Conservation (phyloP, 2,113 vertebrate species). For the Lycaon pictus region DNA sequence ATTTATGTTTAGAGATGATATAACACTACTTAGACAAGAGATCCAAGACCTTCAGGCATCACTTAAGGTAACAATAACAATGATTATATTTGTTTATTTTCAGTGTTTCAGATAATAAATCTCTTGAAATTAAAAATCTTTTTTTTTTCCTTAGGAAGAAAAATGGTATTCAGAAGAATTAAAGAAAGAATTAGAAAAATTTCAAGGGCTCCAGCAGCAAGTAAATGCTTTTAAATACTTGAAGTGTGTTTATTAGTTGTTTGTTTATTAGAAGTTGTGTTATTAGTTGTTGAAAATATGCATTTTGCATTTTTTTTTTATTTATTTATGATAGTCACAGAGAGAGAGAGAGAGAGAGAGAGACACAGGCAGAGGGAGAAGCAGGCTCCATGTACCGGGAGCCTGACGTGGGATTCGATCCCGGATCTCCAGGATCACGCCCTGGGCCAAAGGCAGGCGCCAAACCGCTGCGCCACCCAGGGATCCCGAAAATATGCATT, state of each 20-base stretch:
- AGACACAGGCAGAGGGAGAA: no score
- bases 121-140: conserved; percentile 62
- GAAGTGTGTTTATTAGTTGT: conserved; percentile 84
- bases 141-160: conserved; percentile 92
- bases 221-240: conserved; percentile 96
- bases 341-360: no score
- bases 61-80: conserved; percentile 92
- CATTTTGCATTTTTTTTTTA: background rate
- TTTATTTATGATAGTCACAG: no score
- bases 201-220: conserved; percentile 98
- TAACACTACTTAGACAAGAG: conserved; percentile 95
- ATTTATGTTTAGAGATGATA: conserved; percentile 91
- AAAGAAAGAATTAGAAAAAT: conserved; percentile 99
- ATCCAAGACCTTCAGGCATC: conserved; percentile 96
- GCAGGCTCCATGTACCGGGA: no score
- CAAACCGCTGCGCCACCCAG: no score
- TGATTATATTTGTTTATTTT: conserved; percentile 76
- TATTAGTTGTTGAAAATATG: conserved; percentile 83
- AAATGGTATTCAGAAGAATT: conserved; percentile 98
- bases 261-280: conserved; percentile 57
- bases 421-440: no score
- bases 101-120: conserved; percentile 77
- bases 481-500: conserved; percentile 71
- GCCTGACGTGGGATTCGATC: no score
- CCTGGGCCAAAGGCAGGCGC: no score